Evolutionary conservation across 2,113 vertebrate genomes (phyloP), one percentile per base, ranked within the genome.

Genomic region (Zosterops hypoxanthus): DNA sequence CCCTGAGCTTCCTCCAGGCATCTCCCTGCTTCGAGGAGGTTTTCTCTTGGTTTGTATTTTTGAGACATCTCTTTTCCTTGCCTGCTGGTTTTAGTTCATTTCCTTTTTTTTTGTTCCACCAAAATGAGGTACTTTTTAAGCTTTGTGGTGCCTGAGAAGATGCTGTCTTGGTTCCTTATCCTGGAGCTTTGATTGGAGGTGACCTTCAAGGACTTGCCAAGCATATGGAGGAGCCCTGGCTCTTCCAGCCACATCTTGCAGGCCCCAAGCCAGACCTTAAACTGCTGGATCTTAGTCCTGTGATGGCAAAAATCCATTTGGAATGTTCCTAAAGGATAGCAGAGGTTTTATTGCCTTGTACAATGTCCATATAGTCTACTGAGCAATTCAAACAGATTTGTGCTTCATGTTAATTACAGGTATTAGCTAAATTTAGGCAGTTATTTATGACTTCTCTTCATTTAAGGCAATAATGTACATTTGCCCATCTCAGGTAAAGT

Each of bases 11-110:
- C 17, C 42, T 53, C 47, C 31, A n/a, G 59, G 59, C 34, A 23
- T 42, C 75, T 60, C 75, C 15, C 3, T 52, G 41, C 55, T 42
- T 0, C 0, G 8, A 36, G 14, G 33, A 24, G 25, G 5, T 65
- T 57, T 61, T 23, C 61, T 15, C 11, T 11, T 44, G n/a, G 36
- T 16, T 82, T 2, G 0, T 46, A 4, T 71, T 82, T 60, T 46
- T 68, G 53, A 72, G 31, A 22, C 6, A 11, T 36, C 47, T 50
- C 49, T 61, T 78, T 36, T 36, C n/a, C 41, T 78, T 42, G 6
- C 52, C 41, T 70, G 2, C 36, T 82, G n/a, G 24, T 66, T 73
- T 53, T 34, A 56, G 21, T 70, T 91, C 1, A 2, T 52, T 79
- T 75, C 39, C 39, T 19, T n/a, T 79, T 24, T 24, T 53, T 53